Conservation (phyloP, 2,113 vertebrate genomes). For the human (Homo sapiens) region DNA sequence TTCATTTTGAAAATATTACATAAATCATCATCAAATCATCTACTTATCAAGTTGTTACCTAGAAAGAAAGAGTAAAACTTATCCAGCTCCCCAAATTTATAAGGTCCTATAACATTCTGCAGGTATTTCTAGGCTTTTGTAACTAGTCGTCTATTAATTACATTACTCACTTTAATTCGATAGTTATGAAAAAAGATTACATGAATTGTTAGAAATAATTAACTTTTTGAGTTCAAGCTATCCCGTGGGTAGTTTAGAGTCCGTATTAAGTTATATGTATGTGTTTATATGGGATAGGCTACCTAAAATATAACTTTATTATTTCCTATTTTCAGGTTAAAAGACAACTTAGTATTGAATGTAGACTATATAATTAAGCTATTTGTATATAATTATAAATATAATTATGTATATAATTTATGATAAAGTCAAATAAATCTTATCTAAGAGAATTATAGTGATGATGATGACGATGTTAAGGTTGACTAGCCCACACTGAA, state of each 20-base stretch:
- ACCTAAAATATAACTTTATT: not conserved
- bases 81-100: not conserved
- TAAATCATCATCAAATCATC: not conserved
- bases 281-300: not conserved
- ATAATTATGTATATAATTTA: constrained; percentile 56
- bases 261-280: not conserved
- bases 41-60: not conserved
- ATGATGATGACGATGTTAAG: not conserved
- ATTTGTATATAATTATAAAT: constrained; percentile 58
- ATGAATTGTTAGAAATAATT: not conserved
- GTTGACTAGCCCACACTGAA: constrained; percentile 45
- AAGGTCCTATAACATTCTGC: not conserved
- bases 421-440: constrained; percentile 64
- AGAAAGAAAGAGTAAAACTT: not conserved
- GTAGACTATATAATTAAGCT: constrained; percentile 64
- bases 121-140: not conserved
- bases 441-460: constrained; percentile 43
- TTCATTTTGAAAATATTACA: not conserved
- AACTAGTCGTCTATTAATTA: not conserved
- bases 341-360: constrained; percentile 33
- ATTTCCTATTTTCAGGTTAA: not conserved
- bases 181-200: not conserved
- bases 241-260: not conserved
- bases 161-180: not conserved
- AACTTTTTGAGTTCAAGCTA: not conserved